These are phyloP conservation scores for Papilio polyxenes DNA, from an alignment of 1,140 invertebrate species.

Conservation along the genomic window DNA sequence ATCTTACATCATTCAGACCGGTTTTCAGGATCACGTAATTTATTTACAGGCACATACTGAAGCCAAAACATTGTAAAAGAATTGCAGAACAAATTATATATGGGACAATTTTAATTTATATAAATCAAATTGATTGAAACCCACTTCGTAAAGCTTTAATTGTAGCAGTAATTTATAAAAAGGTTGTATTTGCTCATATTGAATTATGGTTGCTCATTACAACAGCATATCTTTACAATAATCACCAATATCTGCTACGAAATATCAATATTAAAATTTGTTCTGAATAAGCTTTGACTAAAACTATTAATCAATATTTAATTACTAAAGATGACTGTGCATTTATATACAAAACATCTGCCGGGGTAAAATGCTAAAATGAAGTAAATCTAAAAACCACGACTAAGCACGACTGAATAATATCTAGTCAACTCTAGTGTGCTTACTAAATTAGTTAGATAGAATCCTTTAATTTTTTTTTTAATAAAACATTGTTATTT, in stretches of 20 bases:
- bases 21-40: conserved; percentile 15
- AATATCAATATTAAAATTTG: neutral
- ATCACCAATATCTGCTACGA: neutral
- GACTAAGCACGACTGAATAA: neutral
- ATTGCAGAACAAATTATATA: neutral
- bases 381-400: neutral
- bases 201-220: neutral
- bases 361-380: neutral
- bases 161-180: neutral
- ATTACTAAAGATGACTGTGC: neutral
- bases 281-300: neutral
- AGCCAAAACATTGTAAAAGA: conserved; percentile 19
- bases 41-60: conserved; percentile 28
- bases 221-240: neutral
- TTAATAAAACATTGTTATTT: too few species aligned
- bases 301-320: neutral
- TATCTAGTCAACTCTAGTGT: too few species aligned
- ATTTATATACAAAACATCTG: neutral
- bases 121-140: neutral
- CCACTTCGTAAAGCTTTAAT: neutral
- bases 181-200: neutral
- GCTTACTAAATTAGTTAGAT: too few species aligned
- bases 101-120: conserved; percentile 1
- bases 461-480: too few species aligned
- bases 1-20: neutral